Percentiles rank a stretch among this genome's conserved stretches.
Evolutionary conservation across 1,140 invertebrate genomes (phyloP).

Genomic region (Drosophila guanche): DNA sequence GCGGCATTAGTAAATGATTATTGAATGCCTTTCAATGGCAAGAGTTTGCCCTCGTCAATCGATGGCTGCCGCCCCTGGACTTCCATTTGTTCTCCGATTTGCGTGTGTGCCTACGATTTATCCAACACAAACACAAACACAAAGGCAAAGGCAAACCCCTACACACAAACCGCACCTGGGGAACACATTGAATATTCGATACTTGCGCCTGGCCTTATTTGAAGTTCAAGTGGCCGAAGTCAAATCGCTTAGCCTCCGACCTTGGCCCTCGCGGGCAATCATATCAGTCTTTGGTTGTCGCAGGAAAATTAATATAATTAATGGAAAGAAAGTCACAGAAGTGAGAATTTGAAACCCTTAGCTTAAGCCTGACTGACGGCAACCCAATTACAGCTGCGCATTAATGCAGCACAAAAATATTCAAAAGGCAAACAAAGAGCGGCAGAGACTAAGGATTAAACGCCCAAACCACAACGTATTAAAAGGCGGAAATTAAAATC

Average conservation of each 20-base stretch:
- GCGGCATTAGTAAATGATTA: slow-evolving; percentile 63
- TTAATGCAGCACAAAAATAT: slow-evolving; percentile 48
- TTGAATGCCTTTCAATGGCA: slow-evolving; percentile 60
- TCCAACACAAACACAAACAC: slow-evolving; percentile 25
- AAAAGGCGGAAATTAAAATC: slow-evolving; percentile 81
- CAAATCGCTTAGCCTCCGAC: slow-evolving; percentile 33
- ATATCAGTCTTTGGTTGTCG: slow-evolving; percentile 36
- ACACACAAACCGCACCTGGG: slow-evolving; percentile 1
- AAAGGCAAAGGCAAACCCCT: slow-evolving; percentile 22
- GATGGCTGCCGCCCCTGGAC: slow-evolving; percentile 35
- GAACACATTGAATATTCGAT: too few relatives aligned
- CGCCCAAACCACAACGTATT: slow-evolving; percentile 52
- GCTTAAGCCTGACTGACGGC: slow-evolving; percentile 44
- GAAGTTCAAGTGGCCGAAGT: slow-evolving; percentile 40
- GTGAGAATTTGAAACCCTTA: slow-evolving; percentile 6
- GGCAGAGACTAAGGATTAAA: slow-evolving; percentile 12
- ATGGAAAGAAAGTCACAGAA: slow-evolving; percentile 5
- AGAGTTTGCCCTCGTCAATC: slow-evolving; percentile 46
- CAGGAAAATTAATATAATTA: slow-evolving; percentile 22
- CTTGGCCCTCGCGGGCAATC: slow-evolving; percentile 29
- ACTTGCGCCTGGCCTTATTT: slow-evolving; percentile 25
- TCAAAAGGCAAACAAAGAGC: slow-evolving; percentile 59
- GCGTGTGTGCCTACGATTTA: slow-evolving; percentile 51
- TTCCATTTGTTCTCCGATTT: slow-evolving; percentile 22
- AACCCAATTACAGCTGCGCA: slow-evolving; percentile 41